Conservation (phyloP, 2,888 invertebrate genomes). For the Conops quadrifasciatus region DNA sequence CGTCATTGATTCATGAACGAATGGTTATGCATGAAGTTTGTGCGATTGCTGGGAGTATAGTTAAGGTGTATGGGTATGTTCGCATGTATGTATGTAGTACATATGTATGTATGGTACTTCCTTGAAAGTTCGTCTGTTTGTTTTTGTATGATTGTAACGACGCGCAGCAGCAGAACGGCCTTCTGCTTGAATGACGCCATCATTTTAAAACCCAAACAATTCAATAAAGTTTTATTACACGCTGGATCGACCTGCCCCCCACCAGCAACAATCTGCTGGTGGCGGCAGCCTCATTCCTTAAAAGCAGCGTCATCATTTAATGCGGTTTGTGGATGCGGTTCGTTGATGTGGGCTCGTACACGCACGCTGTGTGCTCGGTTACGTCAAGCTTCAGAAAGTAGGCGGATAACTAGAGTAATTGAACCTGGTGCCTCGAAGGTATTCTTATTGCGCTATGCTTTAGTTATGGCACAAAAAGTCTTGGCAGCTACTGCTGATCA, state of each 20-base stretch:
- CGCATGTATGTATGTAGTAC: conserved; percentile 21
- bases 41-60: neutral
- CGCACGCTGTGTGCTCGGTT: too few relatives aligned
- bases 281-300: conserved; percentile 2
- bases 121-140: neutral
- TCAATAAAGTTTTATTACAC: conserved; percentile 64
- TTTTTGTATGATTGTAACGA: conserved; percentile 30
- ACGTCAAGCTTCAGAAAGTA: too few relatives aligned
- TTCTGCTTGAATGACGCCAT: conserved; percentile 60
- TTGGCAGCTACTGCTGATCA: too few relatives aligned
- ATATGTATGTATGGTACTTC: too few relatives aligned
- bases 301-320: neutral
- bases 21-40: neutral
- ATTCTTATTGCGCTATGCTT: too few relatives aligned
- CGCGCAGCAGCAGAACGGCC: conserved; percentile 48
- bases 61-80: conserved; percentile 6
- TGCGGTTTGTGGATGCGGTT: neutral
- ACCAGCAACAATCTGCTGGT: neutral
- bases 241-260: neutral
- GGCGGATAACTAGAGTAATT: too few relatives aligned
- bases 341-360: neutral
- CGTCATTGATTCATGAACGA: too few relatives aligned
- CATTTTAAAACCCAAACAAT: conserved; percentile 64
- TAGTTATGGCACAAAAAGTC: too few relatives aligned
- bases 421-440: too few relatives aligned